Conservation (phyloP, 2,797 vertebrate genomes). For the Crenuchus spilurus region DNA sequence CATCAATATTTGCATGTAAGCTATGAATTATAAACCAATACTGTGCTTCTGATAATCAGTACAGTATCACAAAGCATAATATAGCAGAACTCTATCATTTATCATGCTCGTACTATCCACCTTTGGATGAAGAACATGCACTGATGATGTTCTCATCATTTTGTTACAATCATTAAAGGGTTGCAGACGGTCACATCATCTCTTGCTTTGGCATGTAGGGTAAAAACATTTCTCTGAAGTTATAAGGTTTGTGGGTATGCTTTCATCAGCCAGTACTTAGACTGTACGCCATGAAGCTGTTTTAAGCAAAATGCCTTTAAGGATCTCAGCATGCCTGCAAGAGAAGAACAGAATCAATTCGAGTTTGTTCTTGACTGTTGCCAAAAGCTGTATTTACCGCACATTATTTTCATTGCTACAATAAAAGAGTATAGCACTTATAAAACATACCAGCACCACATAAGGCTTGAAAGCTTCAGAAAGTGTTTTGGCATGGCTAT, state of each 20-base stretch:
- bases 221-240: neutral
- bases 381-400: conserved; percentile 17
- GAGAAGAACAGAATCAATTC: conserved; percentile 12
- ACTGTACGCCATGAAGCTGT: neutral
- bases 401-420: conserved; percentile 9
- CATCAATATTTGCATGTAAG: too few relatives aligned
- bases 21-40: too few relatives aligned
- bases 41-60: too few relatives aligned
- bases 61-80: too few relatives aligned
- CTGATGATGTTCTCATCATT: neutral
- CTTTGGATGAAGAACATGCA: too few relatives aligned
- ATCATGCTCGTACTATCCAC: too few relatives aligned
- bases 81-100: too few relatives aligned
- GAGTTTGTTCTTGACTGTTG: neutral
- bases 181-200: neutral
- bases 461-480: conserved; percentile 19
- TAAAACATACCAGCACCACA: conserved; percentile 1
- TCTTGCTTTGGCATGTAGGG: neutral
- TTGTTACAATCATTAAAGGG: neutral
- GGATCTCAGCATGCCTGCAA: conserved; percentile 9
- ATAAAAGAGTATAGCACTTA: neutral
- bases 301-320: conserved; percentile 17
- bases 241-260: neutral
- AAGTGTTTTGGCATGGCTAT: conserved; percentile 8
- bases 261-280: neutral